Evolutionary conservation across 2,797 vertebrate species (phyloP), one percentile per base, ranked within the genome.

Genomic region (Cuculus canorus): DNA sequence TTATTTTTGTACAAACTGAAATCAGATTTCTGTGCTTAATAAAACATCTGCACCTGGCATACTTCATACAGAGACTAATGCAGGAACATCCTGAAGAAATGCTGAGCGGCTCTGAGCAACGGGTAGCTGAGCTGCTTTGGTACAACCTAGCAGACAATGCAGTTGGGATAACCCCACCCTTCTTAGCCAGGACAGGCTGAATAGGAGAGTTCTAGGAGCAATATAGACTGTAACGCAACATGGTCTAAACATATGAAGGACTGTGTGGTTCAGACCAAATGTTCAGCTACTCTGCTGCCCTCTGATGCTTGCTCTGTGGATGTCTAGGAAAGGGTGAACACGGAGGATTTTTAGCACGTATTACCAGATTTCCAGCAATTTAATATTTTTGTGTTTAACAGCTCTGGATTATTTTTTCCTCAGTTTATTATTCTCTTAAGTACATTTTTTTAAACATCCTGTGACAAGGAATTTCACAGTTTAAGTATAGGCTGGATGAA

Each of bases 241-340:
- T 35, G 12, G n/a, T 25, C 25, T 65, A 57, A 79, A 69, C 10
- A 13, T 17, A 19, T 8, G 17, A 60, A 47, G n/a, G 60, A 48
- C 23, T 0, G 0, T 27, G 25, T 37, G 39, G 35, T 39, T 13
- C 54, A 59, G 43, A 23, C 13, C 3, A 3, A 33, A 53, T 13
- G 17, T 47, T 63, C 33, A 33, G 23, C 48, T 39, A 1, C 25
- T 85, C 54, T 60, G 35, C 14, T 17, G 21, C 30, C 9, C 39
- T 75, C 59, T 68, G 73, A 32, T 28, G 56, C 24, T 19, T 24
- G 13, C 30, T 5, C 7, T 35, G 48, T 1, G 6, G n/a, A 53
- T 68, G 18, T 17, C 35, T 39, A 47, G 39, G 45, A 35, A 60
- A 78, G 32, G 53, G 60, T 1, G 13, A 71, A 81, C 30, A 66